Evolutionary conservation across 2,113 vertebrate species (phyloP).

Genomic region (Cacatua alba): DNA sequence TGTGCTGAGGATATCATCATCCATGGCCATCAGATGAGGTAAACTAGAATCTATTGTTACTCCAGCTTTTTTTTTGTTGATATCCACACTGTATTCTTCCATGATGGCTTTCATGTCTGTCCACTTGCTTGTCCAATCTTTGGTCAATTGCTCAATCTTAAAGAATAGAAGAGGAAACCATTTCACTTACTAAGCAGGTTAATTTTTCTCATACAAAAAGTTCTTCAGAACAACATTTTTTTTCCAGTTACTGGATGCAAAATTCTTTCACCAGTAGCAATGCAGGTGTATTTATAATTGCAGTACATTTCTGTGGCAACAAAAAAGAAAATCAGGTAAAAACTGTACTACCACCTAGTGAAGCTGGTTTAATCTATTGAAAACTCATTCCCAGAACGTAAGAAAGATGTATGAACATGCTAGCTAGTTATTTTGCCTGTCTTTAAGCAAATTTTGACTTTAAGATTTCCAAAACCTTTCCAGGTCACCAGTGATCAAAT

Average conservation of each 20-base stretch:
- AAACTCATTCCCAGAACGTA: background rate
- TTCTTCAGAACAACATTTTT: background rate
- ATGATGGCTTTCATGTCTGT: slow-evolving; percentile 86
- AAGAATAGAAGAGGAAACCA: background rate
- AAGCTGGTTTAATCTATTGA: background rate
- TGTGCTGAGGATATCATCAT: slow-evolving; percentile 93
- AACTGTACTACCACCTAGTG: background rate
- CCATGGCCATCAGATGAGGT: slow-evolving; percentile 89
- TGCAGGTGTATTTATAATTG: background rate
- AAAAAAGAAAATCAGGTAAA: background rate
- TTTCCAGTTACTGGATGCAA: background rate
- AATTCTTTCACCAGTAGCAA: background rate
- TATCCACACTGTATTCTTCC: slow-evolving; percentile 91
- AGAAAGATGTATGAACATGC: background rate
- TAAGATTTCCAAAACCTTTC: background rate
- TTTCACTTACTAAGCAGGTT: background rate
- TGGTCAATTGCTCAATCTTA: slow-evolving; percentile 91
- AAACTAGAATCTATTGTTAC: slow-evolving; percentile 88
- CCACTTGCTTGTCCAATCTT: slow-evolving; percentile 93
- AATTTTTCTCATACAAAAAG: background rate
- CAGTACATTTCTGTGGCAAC: background rate
- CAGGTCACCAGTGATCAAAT: background rate
- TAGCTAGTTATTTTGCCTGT: background rate
- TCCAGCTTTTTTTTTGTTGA: slow-evolving; percentile 86
- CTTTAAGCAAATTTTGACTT: background rate